phyloP scores from a whole-genome alignment of 2,797 vertebrate genomes.

The Trachops cirrhosus region DNA sequence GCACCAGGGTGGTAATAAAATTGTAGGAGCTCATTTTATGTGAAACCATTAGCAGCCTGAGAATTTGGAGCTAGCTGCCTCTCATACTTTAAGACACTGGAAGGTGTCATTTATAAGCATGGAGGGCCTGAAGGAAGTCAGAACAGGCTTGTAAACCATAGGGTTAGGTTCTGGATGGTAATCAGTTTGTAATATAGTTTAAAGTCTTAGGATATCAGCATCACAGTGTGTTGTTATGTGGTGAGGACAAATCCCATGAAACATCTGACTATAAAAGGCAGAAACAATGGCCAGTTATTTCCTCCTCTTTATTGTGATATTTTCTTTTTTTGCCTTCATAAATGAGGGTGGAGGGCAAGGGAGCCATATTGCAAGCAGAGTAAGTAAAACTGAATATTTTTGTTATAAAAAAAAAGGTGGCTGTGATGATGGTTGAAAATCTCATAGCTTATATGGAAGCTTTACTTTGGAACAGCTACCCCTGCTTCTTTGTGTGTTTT shows the following conservation, averaged over 20 bases:
- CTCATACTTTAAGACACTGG: constrained; percentile 81
- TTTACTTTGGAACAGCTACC: not conserved
- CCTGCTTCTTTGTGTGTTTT: not conserved
- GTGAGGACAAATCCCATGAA: constrained; percentile 35
- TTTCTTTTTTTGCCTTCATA: not conserved
- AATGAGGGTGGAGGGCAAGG: too few species aligned
- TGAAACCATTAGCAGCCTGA: constrained; percentile 83
- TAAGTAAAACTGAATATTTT: not conserved
- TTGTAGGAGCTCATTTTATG: constrained; percentile 83
- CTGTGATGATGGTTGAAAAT: not conserved
- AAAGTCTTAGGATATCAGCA: constrained; percentile 70
- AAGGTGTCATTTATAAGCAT: constrained; percentile 84
- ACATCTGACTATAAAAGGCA: constrained; percentile 55
- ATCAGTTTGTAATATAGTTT: constrained; percentile 63
- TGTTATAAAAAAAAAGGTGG: not conserved
- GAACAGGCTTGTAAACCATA: constrained; percentile 82
- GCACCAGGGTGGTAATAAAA: constrained; percentile 78
- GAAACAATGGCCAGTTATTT: constrained; percentile 49
- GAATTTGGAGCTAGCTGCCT: constrained; percentile 81
- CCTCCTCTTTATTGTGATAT: constrained; percentile 11
- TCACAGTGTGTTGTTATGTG: constrained; percentile 57
- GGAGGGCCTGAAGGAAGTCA: constrained; percentile 79
- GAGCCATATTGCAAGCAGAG: not conserved
- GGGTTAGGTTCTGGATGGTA: constrained; percentile 68
- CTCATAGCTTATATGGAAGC: not conserved